A percentile compares a stretch with the other conserved stretches of the same genome.
Conservation (phyloP, 2,797 vertebrate species). For the Notolabrus celidotus region DNA sequence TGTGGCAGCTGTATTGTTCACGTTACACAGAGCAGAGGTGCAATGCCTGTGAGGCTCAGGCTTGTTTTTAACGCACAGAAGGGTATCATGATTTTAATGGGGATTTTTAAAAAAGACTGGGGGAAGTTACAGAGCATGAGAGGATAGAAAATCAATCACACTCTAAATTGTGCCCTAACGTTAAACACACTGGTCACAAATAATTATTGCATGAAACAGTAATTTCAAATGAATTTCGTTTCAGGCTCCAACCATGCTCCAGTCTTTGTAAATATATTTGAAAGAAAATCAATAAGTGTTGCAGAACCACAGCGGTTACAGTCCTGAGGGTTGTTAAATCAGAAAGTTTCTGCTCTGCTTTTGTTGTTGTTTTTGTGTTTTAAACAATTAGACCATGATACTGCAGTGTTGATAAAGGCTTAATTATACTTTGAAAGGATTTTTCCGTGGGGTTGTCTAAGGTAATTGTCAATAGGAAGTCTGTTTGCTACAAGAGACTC, state of each 20-base stretch:
- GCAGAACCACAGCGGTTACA: slow-evolving; percentile 12
- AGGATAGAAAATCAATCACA: slow-evolving; percentile 51
- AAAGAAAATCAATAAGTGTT: slow-evolving; percentile 52
- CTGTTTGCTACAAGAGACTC: no score
- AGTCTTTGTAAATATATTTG: slow-evolving; percentile 50
- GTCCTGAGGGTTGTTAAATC: slow-evolving; percentile 20
- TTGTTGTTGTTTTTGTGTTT: slow-evolving; percentile 6
- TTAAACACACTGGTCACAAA: slow-evolving; percentile 50
- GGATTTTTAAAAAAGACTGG: slow-evolving; percentile 12
- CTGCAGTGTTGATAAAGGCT: slow-evolving; percentile 7
- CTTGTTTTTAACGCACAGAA: background rate
- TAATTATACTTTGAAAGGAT: no score
- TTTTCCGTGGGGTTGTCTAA: no score
- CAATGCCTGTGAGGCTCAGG: slow-evolving; percentile 1
- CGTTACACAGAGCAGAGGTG: background rate
- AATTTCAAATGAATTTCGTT: slow-evolving; percentile 46
- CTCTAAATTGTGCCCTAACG: slow-evolving; percentile 45
- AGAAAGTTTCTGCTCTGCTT: slow-evolving; percentile 14
- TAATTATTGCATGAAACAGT: slow-evolving; percentile 45
- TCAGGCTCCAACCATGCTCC: slow-evolving; percentile 37
- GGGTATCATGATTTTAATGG: slow-evolving; percentile 17
- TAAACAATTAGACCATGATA: slow-evolving; percentile 1
- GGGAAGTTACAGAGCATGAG: slow-evolving; percentile 26
- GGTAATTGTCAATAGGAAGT: no score
- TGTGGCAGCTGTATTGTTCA: background rate